Evolutionary conservation across 1,140 invertebrate genomes (phyloP), one percentile per base, ranked within the genome.

Genomic region (Artemia franciscana): DNA sequence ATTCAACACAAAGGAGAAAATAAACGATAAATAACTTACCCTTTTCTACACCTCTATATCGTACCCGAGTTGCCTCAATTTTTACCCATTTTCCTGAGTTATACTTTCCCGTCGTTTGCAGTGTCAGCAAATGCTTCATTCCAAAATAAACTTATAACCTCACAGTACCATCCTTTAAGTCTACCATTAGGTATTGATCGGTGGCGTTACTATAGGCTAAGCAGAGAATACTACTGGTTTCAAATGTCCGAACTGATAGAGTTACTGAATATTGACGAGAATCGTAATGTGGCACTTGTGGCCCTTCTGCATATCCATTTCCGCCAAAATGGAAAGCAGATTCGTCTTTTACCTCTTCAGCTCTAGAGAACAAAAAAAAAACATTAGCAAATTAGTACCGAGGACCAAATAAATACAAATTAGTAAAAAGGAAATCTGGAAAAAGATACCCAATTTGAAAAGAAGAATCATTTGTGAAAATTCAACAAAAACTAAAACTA

Each of bases 141-240:
- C 65, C 78, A 68, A 88, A 87, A 58, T 82, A 78, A 24, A 90
- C 82, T 62, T 81, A 75, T 67, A 90, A 84, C 23, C 86, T 77
- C 15, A 94, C 78, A 63, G 79, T 78, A 15, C 88, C 90, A 57
- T 83, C 79, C 51, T 80, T 76, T 58, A 94, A 70, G 65, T 80
- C 81, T 39, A 94, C 75, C 60, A 84, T 84, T 57, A 91, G 78
- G 66, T 83, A 84, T 65, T 85, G 84, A 67, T 84, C 80, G 65
- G 81, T 81, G 15, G 76, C 74, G 62, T 78, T 77, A 72, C 88
- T 87, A 12, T 83, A 78, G 24, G 87, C 83, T 39, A 92, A 74
- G 70, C 93, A 91, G 0, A 95, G 76, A 5, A 92, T 71, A 2
- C 88, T 86, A 73, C 93, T 83, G 70, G 91, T 84, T 73, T 93